Evolutionary conservation across 2,797 vertebrate genomes (phyloP).

Genomic region (Gymnopithys bicolor): DNA sequence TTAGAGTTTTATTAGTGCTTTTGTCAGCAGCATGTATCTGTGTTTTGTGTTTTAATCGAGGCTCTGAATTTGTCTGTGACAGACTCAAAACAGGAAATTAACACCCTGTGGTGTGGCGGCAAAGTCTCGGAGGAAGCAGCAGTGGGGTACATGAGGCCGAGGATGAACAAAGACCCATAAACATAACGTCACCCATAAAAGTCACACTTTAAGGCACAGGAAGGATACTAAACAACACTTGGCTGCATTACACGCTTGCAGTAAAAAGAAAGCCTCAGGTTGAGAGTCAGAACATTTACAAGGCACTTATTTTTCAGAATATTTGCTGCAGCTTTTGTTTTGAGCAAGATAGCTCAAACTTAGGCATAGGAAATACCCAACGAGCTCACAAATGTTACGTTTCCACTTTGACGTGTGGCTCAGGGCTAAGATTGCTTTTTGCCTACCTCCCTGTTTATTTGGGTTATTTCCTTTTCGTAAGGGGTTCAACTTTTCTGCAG

Average conservation of each 20-base stretch:
- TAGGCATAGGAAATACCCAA: neutral
- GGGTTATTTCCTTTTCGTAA: conserved; percentile 15
- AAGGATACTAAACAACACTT: conserved; percentile 61
- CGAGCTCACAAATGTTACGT: neutral
- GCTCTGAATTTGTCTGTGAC: conserved; percentile 61
- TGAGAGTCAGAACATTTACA: neutral
- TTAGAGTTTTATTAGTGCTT: conserved; percentile 60
- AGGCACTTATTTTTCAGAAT: neutral
- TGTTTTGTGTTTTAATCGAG: conserved; percentile 49
- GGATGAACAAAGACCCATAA: conserved; percentile 69
- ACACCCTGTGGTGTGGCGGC: conserved; percentile 66
- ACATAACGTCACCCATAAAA: conserved; percentile 71
- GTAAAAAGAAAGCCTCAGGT: neutral
- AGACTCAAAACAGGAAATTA: conserved; percentile 77
- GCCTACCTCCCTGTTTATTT: conserved; percentile 36
- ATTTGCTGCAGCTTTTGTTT: neutral
- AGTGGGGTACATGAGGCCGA: conserved; percentile 35
- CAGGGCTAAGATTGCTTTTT: conserved; percentile 4
- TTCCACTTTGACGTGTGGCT: neutral
- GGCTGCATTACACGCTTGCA: conserved; percentile 4
- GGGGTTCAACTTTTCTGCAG: conserved; percentile 13
- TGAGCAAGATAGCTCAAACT: neutral
- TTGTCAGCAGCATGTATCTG: conserved; percentile 59
- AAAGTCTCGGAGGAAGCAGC: conserved; percentile 71
- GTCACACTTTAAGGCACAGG: conserved; percentile 70